Base-by-base conservation (phyloP, 2,888 invertebrate species). In the Eristalinus sepulchralis region DNA sequence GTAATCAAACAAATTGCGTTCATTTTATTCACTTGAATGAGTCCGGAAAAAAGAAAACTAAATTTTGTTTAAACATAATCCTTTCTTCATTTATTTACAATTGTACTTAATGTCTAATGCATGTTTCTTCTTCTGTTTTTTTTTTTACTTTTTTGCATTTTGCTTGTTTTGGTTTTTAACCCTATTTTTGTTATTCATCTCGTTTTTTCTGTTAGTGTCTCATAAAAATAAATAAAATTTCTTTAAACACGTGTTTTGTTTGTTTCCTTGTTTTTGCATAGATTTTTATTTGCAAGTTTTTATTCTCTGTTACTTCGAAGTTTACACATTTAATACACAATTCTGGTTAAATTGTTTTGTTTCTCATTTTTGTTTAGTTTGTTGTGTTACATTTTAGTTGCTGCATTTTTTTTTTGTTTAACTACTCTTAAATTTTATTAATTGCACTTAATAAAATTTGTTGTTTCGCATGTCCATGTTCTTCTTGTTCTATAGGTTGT, bases 391-490 rank as follows among this genome's bases (percentile, higher is more conserved):
- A 47, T 47, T 47, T 27, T 47, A 47, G 47, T 47, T 47, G 47
- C 17, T 47, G 47, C 47, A n/a, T 75, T 83, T 73, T 55, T 68
- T 60, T 80, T 68, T 53, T n/a, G 63, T 82, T 85, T 81, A 83
- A 78, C 86, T 86, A 86, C 82, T 86, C 83, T 86, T 86, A 86
- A 60, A 86, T 86, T 83, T 86, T 86, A 86, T 86, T 86, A 86
- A 84, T 88, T 84, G 84, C 83, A 88, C 87, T 84, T 88, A 84
- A 88, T 88, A 84, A 88, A 88, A 88, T 70, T 83, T 87, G 77
- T 85, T 84, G 70, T 85, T 81, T 84, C 81, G 84, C 79, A 84
- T 79, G 64, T 79, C 77, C 24, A 22, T 87, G 53, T 70, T 82
- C 24, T 34, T 36, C 39, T 76, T 34, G 59, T 73, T 64, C 63